Conservation (phyloP, 2,797 vertebrate genomes). For the Heteromormyrus szaboi region DNA sequence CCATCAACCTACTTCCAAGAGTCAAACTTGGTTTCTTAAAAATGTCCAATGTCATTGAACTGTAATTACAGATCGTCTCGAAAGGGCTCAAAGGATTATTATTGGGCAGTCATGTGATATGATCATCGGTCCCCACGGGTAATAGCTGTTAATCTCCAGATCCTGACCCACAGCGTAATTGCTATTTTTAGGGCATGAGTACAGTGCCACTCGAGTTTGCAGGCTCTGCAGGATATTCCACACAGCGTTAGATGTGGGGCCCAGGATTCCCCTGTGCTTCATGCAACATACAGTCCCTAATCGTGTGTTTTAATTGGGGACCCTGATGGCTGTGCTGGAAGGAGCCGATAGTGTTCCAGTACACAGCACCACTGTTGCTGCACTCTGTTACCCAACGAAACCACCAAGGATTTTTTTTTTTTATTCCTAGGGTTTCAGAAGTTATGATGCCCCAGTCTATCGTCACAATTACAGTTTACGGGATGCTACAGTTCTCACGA, state of each 20-base stretch:
- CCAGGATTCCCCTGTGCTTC: not conserved
- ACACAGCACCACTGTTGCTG: not conserved
- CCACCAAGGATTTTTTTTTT: not conserved
- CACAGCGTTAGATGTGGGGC: not conserved
- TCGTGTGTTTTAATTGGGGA: not conserved
- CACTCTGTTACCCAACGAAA: not conserved
- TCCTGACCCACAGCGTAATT: not conserved
- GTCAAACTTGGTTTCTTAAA: not conserved
- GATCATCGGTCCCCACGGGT: not conserved
- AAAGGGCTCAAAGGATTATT: not conserved
- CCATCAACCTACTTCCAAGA: not conserved
- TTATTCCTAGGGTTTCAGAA: not conserved
- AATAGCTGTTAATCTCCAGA: not conserved
- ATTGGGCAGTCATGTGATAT: not conserved
- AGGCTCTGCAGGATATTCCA: not conserved
- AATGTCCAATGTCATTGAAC: not conserved
- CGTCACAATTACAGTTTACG: not conserved
- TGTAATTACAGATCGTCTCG: not conserved
- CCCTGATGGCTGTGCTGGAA: not conserved
- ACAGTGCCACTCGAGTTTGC: not conserved
- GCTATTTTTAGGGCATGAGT: not conserved
- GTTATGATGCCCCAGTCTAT: not conserved
- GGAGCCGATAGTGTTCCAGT: not conserved
- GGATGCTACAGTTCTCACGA: conserved; percentile 4
- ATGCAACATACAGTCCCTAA: not conserved